Conservation (phyloP, 35 echinoderm and acorn worm species). For the Lytechinus pictus region DNA sequence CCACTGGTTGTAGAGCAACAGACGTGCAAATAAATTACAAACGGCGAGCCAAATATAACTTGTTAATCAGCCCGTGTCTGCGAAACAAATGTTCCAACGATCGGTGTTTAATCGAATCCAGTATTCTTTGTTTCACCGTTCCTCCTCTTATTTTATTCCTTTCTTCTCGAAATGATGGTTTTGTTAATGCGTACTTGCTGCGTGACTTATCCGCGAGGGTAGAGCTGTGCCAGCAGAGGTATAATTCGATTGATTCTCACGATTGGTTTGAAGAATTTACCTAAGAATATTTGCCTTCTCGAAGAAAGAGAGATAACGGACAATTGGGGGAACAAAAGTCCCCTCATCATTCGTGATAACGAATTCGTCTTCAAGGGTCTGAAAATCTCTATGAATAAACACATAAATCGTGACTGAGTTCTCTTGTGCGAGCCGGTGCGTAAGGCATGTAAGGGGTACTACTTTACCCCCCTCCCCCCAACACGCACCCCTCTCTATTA, state of each 20-base stretch:
- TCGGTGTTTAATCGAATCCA: background rate
- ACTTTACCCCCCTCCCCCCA: background rate
- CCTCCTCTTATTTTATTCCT: background rate
- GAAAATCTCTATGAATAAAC: conserved; percentile 12
- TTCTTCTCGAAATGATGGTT: background rate
- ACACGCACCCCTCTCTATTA: no score
- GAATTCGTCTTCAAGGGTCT: background rate
- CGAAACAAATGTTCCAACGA: background rate
- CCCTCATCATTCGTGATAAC: background rate
- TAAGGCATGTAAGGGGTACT: background rate
- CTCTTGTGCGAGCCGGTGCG: background rate
- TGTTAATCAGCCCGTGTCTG: background rate
- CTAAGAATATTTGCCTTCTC: background rate
- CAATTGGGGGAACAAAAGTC: background rate
- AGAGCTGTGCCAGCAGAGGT: background rate
- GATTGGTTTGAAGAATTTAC: background rate
- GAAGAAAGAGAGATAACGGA: background rate
- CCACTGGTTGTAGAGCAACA: background rate
- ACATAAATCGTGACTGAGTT: background rate
- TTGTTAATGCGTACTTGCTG: background rate
- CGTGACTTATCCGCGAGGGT: background rate
- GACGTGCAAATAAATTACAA: conserved; percentile 1
- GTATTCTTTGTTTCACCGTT: background rate
- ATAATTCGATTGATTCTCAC: background rate
- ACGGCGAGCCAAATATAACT: background rate